Evolutionary conservation across 2,113 vertebrate genomes (phyloP), one percentile per base, ranked within the genome.

Genomic region (Corvus moneduloides): DNA sequence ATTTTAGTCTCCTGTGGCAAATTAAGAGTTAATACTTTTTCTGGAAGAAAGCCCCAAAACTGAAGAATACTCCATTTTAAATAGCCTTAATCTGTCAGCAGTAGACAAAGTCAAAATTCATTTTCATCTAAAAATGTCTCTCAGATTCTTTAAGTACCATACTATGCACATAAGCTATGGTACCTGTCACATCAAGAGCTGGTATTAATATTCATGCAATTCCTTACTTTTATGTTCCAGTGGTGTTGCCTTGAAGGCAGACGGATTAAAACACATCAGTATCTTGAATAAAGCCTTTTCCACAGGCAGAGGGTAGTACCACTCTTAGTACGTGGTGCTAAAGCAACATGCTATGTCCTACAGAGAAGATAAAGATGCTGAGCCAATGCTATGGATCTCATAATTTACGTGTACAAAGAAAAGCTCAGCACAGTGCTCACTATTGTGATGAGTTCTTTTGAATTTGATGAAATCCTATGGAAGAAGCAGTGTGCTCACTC

Each of bases 51-150:
- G 12, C 28, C 46, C 58, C 10, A 3, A 71, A 82, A 73, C 37
- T 46, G 15, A 86, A 69, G 83, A 90, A 78, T 44, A 55, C 23
- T 92, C 41, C 16, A 80, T 71, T 85, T 93, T 80, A 92, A 92
- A 90, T 35, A 89, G n/a, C 63, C 79, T 92, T 89, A 80, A 91
- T 90, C 78, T 96, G 84, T 94, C 84, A 96, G 71, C 67, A 76
- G 67, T 22, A 94, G 76, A 76, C 58, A 84, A 77, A 76, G 44
- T 64, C 71, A 91, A 88, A 71, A 69, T 58, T 64, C 48, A 52
- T 94, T 93, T 91, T 89, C 18, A 93, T 91, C 69, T 96, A 87
- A 90, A 94, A 87, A 66, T 3, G 48, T 56, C 89, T 87, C 89
- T 89, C 49, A 55, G 71, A 80, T 90, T 88, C 61, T 85, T 2